Base-by-base conservation (phyloP, 2,888 invertebrate species). In the Dromius quadrimaculatus region DNA sequence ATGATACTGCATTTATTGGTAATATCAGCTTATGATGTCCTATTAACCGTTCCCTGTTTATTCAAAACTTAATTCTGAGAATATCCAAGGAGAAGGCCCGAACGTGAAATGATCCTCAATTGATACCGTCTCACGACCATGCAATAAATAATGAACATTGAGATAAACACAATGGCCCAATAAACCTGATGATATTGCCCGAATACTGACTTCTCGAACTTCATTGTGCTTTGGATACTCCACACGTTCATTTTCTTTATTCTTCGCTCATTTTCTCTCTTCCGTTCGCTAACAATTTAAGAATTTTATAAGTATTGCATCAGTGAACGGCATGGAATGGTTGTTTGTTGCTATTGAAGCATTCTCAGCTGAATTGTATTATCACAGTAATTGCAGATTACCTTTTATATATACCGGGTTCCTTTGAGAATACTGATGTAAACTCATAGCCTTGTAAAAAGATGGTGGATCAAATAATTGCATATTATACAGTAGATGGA, bases 91-190 rank as follows among this genome's bases (percentile, higher is more conserved):
- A 47, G 47, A 13, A 47, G 47, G 20, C 20, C 34, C 41, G 54
- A 22, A 19, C 38, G 57, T 71, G 65, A 72, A 69, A 71, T 71
- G 73, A 74, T 74, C 72, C 73, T 73, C 72, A 54, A 45, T 50
- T 63, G 74, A 74, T 74, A 74, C 54, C 59, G 61, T 28, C 41
- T 47, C 71, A 72, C 71, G 73, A 71, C 71, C 61, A 68, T 28
- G 71, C 72, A 73, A 73, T 74, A 74, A 74, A 74, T 74, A 74
- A 74, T 73, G 73, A 73, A 73, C 72, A 72, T 54, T 62, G 62
- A 66, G 73, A 73, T 72, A 73, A 72, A 73, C 71, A 71, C 72
- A 73, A 73, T 64, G 70, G 66, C 57, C 65, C 74, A 72, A 70
- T 70, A 70, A 70, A 70, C 23, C 38, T 70, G 70, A 70, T 70